phyloP scores from a whole-genome alignment of 2,113 vertebrate species.

The Burhinus bistriatus region DNA sequence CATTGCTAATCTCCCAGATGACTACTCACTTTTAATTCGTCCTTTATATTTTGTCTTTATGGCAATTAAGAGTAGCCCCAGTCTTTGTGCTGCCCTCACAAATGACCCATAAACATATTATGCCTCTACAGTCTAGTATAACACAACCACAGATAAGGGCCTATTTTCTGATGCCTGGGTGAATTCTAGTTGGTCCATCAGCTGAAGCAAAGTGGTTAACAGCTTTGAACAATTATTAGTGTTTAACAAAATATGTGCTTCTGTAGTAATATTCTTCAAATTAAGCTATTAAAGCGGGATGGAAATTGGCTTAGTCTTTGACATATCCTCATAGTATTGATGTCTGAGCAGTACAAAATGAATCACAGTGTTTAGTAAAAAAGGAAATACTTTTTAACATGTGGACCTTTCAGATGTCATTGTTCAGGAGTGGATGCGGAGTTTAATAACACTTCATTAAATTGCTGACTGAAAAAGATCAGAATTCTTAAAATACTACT shows the following conservation, averaged over 20 bases:
- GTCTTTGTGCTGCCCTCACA: neutral
- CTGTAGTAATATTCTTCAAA: slow-evolving; percentile 45
- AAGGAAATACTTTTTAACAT: slow-evolving; percentile 20
- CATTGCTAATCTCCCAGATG: neutral
- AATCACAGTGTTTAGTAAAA: slow-evolving; percentile 31
- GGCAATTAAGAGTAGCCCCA: slow-evolving; percentile 2
- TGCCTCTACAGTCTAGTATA: neutral
- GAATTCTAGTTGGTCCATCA: slow-evolving; percentile 14
- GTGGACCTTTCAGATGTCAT: slow-evolving; percentile 43
- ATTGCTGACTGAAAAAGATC: neutral
- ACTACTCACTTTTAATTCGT: slow-evolving; percentile 19
- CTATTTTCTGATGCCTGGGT: slow-evolving; percentile 25
- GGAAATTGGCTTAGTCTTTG: slow-evolving; percentile 47
- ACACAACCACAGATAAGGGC: neutral
- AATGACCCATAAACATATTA: slow-evolving; percentile 2
- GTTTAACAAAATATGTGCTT: slow-evolving; percentile 52
- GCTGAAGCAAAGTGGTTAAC: slow-evolving; percentile 38
- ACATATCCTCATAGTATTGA: slow-evolving; percentile 27
- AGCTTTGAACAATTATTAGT: slow-evolving; percentile 52
- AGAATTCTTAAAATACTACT: slow-evolving; percentile 24
- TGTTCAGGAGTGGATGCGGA: slow-evolving; percentile 19
- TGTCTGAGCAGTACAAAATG: slow-evolving; percentile 20
- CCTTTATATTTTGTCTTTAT: slow-evolving; percentile 5
- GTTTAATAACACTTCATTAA: slow-evolving; percentile 38
- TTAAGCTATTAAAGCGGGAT: slow-evolving; percentile 35